Base-by-base conservation (phyloP, 2,113 vertebrate species). In the Callipepla californica region DNA sequence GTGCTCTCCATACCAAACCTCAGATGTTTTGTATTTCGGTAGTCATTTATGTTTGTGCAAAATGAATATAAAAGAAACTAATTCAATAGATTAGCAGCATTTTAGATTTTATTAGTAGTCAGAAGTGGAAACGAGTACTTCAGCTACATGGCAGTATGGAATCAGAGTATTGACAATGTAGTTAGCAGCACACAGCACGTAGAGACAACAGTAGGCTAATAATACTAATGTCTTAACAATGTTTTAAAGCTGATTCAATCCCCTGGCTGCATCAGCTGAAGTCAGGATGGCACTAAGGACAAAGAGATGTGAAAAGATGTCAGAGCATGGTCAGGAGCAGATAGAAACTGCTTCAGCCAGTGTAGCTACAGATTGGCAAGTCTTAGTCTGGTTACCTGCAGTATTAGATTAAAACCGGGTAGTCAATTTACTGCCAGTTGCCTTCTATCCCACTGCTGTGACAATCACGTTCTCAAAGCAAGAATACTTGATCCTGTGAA, bases 231-330 rank as follows among this genome's bases (percentile, higher is more conserved):
- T 19, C 55, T 84, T 3, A n/a, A 63, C 55, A 72, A 82, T 70
- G 77, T 95, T 83, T 75, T 91, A 62, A 73, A 95, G 82, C 63
- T 89, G 55, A 85, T 73, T 94, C 55, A 90, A 68, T 25, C 30
- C 67, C 70, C 15, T 3, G 58, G 85, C 87, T 87, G 85, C 50
- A 77, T 87, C 79, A 89, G 92, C 90, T 87, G 66, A 84, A 78
- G 38, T 77, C 72, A 91, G 85, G 26, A 72, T 55, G 63, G 79
- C 75, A 82, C 30, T 34, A 75, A 76, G 45, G 67, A 89, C 79
- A 94, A 44, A 69, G 67, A 42, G 55, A 75, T n/a, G 18, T 40
- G 74, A 72, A 87, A 58, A 81, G 22, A 58, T 69, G 78, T 82
- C 66, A 85, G 69, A 68, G 50, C 55, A 3, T 7, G 7, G 30